These are phyloP conservation scores for Diarsia dahlii DNA, from an alignment of 2,888 invertebrate genomes.

Conservation along the genomic window DNA sequence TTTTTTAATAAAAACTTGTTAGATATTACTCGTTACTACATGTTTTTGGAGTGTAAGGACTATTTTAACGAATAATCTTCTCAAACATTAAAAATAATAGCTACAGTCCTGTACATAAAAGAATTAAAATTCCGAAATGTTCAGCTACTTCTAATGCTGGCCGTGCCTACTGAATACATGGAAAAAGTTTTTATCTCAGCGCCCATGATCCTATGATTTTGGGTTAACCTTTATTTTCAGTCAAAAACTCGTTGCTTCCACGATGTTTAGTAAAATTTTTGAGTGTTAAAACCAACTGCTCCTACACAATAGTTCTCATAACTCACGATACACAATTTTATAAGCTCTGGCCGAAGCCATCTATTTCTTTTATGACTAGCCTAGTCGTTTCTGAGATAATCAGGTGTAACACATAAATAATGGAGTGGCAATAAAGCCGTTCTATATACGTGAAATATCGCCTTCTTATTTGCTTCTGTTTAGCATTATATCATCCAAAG, in stretches of 20 bases:
- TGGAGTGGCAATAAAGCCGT: constrained; percentile 60
- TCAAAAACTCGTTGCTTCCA: too few species aligned
- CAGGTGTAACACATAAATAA: constrained; percentile 66
- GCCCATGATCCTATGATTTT: too few species aligned
- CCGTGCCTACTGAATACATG: background rate
- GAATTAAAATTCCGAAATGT: too few species aligned
- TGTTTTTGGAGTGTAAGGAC: too few species aligned
- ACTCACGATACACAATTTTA: constrained; percentile 40
- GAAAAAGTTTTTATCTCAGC: background rate
- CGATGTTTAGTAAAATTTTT: background rate
- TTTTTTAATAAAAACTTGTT: too few species aligned
- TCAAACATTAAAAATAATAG: too few species aligned
- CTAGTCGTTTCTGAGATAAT: constrained; percentile 62
- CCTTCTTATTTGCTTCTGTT: constrained; percentile 61
- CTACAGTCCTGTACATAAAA: too few species aligned
- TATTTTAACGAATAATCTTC: too few species aligned
- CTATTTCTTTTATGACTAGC: constrained; percentile 63
- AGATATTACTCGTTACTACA: too few species aligned
- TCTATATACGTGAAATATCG: constrained; percentile 51
- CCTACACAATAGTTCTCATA: constrained; percentile 25
- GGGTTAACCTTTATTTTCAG: too few species aligned
- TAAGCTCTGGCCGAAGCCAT: constrained; percentile 56
- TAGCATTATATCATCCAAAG: constrained; percentile 50
- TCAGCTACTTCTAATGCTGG: too few species aligned
- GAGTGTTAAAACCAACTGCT: background rate